Evolutionary conservation across 2,888 invertebrate genomes (phyloP).

Genomic region (Drosophila meridionalis): DNA sequence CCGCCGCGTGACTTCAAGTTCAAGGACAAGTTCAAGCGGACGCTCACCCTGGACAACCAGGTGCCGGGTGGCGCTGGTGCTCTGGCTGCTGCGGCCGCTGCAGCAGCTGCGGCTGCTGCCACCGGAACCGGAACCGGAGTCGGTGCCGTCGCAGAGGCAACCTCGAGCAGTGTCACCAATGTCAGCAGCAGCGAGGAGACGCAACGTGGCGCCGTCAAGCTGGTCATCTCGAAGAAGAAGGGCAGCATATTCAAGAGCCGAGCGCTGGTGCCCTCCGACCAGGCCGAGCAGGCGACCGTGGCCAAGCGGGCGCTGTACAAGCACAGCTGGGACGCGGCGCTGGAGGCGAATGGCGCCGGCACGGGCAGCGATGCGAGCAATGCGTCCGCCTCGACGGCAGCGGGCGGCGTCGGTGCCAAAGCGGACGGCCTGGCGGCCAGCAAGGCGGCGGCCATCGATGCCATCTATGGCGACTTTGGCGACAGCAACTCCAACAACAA

Average conservation of each 20-base stretch:
- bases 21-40: conserved; percentile 84
- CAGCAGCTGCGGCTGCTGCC: conserved; percentile 27
- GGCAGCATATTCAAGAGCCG: conserved; percentile 96
- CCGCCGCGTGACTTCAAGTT: conserved; percentile 83
- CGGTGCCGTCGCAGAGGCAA: neutral
- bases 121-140: conserved; percentile 1
- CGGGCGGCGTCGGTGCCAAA: conserved; percentile 41
- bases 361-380: conserved; percentile 73
- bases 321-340: conserved; percentile 95
- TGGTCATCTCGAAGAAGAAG: conserved; percentile 92
- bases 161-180: conserved; percentile 63
- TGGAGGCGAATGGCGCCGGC: conserved; percentile 79
- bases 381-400: conserved; percentile 53
- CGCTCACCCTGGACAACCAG: conserved; percentile 81
- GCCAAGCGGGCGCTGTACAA: conserved; percentile 93
- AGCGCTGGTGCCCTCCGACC: conserved; percentile 86
- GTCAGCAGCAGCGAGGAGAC: conserved; percentile 49
- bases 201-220: conserved; percentile 86
- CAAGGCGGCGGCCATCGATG: conserved; percentile 68
- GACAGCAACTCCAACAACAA: conserved; percentile 75
- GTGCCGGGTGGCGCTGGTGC: conserved; percentile 53
- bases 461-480: conserved; percentile 81
- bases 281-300: conserved; percentile 86
- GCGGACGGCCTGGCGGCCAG: conserved; percentile 45
- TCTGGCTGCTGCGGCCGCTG: conserved; percentile 29